These are phyloP conservation scores for Syrmaticus mikado DNA, from an alignment of 2,113 vertebrate species.

Conservation along the genomic window DNA sequence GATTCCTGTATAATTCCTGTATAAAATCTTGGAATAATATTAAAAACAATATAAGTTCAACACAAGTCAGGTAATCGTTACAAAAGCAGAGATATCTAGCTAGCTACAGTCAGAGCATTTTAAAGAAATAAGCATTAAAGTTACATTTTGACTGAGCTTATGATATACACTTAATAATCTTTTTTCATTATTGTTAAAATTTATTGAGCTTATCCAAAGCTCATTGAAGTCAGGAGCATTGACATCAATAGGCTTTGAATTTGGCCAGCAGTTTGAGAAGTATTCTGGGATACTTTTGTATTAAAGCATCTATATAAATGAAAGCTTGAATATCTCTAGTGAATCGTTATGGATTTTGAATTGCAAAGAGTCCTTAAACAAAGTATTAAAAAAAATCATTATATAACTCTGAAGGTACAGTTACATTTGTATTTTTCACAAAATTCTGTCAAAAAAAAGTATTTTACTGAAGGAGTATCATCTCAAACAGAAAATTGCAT, in stretches of 20 bases:
- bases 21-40: not conserved
- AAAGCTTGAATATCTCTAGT: not conserved
- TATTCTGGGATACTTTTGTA: not conserved
- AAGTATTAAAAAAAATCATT: not conserved
- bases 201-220: not conserved
- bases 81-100: not conserved
- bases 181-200: not conserved
- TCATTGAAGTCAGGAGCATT: not conserved
- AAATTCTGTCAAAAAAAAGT: not conserved
- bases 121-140: not conserved
- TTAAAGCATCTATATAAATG: not conserved
- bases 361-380: not conserved
- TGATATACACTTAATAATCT: not conserved
- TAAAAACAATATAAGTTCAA: not conserved
- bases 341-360: not conserved
- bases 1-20: not conserved
- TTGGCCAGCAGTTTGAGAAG: not conserved
- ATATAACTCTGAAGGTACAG: not conserved
- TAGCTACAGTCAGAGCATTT: not conserved
- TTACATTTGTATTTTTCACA: not conserved
- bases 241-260: not conserved
- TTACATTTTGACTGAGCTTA: not conserved
- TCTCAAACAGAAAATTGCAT: not conserved
- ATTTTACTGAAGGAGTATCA: not conserved
- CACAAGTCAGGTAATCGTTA: not conserved